Evolutionary conservation across 1,140 invertebrate species (phyloP).

Genomic region (Meloidogyne hapla): DNA sequence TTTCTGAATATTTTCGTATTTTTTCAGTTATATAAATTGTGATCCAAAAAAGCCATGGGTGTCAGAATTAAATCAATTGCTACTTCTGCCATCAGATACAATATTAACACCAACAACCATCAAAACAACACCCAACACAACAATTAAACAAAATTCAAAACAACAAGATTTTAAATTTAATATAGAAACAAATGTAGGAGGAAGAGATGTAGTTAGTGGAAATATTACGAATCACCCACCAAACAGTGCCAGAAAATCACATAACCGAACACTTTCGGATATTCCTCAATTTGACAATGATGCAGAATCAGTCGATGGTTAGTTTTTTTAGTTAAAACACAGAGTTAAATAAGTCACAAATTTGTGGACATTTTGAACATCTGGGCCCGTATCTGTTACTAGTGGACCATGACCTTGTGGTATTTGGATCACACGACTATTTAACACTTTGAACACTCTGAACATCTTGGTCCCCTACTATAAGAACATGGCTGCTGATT

Average conservation of each 20-base stretch:
- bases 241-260: conserved; percentile 11
- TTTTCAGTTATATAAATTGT: conserved; percentile 24
- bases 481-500: too few relatives aligned
- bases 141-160: conserved; percentile 10
- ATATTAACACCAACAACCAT: not conserved
- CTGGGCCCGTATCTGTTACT: too few relatives aligned
- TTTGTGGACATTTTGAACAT: too few relatives aligned
- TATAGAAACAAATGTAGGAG: not conserved
- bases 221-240: not conserved
- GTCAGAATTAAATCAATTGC: conserved; percentile 24
- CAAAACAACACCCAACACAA: not conserved
- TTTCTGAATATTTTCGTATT: too few relatives aligned
- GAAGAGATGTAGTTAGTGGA: not conserved
- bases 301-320: too few relatives aligned
- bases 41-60: conserved; percentile 26
- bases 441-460: too few relatives aligned
- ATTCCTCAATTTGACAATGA: conserved; percentile 61
- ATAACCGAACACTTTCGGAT: conserved; percentile 50
- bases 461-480: too few relatives aligned
- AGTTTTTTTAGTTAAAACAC: too few relatives aligned
- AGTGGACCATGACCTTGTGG: too few relatives aligned
- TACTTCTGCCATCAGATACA: conserved; percentile 23
- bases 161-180: not conserved
- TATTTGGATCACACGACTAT: too few relatives aligned
- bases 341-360: too few relatives aligned